Evolutionary conservation across 1,140 invertebrate species (phyloP).

Genomic region (Listronotus bonariensis): DNA sequence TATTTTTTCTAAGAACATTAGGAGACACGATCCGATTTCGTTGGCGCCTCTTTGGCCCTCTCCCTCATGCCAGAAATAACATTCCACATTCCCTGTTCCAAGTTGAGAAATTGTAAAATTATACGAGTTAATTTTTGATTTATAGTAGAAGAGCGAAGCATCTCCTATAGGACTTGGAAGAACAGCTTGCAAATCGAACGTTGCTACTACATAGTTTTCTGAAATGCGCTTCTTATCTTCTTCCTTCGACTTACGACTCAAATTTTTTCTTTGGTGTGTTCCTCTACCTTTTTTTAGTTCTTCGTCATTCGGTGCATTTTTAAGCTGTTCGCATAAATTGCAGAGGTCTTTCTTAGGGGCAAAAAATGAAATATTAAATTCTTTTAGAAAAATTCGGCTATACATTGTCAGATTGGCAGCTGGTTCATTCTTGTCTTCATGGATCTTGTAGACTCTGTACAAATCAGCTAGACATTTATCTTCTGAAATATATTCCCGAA

Average conservation of each 20-base stretch:
- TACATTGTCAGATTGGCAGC: constrained; percentile 4
- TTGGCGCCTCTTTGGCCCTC: background rate
- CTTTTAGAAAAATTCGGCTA: background rate
- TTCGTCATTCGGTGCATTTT: background rate
- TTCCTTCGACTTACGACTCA: background rate
- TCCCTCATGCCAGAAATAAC: background rate
- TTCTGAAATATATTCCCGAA: background rate
- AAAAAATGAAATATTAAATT: constrained; percentile 7
- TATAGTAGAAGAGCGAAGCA: constrained; percentile 6
- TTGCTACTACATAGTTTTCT: background rate
- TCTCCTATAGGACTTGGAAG: background rate
- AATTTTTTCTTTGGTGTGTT: background rate
- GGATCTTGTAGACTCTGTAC: background rate
- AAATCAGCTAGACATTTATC: constrained; percentile 2
- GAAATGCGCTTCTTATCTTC: background rate
- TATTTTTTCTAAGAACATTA: background rate
- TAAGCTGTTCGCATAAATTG: background rate
- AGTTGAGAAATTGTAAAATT: constrained; percentile 4
- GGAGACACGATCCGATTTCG: background rate
- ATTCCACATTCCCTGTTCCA: constrained; percentile 5
- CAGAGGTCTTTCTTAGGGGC: background rate
- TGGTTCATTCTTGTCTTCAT: background rate
- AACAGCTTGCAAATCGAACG: constrained; percentile 6
- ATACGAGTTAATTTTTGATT: constrained; percentile 19
- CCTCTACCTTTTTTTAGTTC: background rate